Conservation (phyloP, 2,797 vertebrate species). For the Microcaecilia unicolor region DNA sequence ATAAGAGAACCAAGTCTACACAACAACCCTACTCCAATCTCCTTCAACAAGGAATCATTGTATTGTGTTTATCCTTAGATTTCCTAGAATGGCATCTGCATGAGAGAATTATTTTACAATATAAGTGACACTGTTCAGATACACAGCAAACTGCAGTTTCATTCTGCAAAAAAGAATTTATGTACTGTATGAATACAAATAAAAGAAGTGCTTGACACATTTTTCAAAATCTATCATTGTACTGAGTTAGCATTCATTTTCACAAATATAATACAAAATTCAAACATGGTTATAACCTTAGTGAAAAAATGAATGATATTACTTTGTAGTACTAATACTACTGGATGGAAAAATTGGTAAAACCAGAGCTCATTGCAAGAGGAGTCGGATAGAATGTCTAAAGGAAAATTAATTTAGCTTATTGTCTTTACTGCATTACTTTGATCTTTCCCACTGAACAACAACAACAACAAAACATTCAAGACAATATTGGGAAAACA, state of each 20-base stretch:
- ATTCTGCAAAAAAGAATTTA: no score
- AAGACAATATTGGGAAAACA: background rate
- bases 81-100: no score
- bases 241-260: background rate
- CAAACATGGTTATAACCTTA: background rate
- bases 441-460: background rate
- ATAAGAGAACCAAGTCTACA: no score
- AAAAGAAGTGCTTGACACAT: no score
- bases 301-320: background rate
- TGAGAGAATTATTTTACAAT: no score
- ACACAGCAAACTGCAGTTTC: no score
- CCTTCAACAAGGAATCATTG: no score
- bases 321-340: background rate
- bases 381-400: background rate
- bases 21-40: no score
- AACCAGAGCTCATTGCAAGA: background rate
- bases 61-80: no score
- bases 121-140: no score
- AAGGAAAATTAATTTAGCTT: no score
- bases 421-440: background rate
- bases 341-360: background rate
- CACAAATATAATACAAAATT: background rate
- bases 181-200: background rate
- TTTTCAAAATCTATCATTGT: background rate
- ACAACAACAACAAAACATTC: no score